Evolutionary conservation across 1,140 invertebrate species (phyloP).

Genomic region (Diuraphis noxia): DNA sequence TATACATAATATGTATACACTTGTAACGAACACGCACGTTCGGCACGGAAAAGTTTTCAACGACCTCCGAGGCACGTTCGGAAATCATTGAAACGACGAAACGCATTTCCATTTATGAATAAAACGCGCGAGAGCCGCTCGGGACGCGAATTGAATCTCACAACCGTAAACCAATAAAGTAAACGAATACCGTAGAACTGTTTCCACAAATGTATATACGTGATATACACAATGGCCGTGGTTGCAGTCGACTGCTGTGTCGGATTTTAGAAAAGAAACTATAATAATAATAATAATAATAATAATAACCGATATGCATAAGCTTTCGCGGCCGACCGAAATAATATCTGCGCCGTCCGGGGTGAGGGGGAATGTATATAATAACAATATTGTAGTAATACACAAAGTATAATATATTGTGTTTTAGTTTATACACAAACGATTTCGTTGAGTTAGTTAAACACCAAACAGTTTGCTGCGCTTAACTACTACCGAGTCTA

Average conservation of each 20-base stretch:
- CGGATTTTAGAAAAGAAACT: neutral
- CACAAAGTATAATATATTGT: too few species aligned
- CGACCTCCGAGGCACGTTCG: neutral
- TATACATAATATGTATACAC: too few species aligned
- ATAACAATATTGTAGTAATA: too few species aligned
- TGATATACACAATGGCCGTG: neutral
- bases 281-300: too few species aligned
- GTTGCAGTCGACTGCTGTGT: neutral
- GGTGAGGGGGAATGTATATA: too few species aligned
- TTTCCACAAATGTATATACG: neutral
- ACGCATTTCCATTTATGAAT: neutral
- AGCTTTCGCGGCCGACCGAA: neutral
- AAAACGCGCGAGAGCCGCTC: neutral
- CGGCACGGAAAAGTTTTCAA: neutral
- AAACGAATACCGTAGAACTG: neutral
- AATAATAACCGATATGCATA: neutral
- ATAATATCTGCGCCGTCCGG: neutral
- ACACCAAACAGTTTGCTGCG: neutral
- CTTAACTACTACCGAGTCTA: neutral
- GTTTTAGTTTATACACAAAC: neutral
- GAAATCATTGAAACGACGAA: neutral
- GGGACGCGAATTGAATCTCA: neutral
- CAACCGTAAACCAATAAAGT: constrained; percentile 11
- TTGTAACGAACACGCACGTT: neutral
- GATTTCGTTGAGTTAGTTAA: neutral